Evolutionary conservation across 2,113 vertebrate species (phyloP).

Genomic region (Oreocharis arfaki): DNA sequence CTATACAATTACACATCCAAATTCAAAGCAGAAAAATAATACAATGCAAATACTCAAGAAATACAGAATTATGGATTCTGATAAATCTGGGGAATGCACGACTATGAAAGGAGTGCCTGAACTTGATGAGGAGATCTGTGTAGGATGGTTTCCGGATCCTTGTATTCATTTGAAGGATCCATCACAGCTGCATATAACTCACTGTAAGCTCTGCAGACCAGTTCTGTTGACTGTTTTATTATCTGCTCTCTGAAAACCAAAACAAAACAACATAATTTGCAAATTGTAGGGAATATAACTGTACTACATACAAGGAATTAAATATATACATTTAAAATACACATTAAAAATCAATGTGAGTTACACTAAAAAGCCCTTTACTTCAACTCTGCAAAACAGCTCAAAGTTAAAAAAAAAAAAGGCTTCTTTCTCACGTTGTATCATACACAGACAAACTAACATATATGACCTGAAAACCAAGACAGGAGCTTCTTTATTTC

Average conservation of each 20-base stretch:
- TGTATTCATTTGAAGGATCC: constrained; percentile 81
- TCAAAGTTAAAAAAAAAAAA: neutral
- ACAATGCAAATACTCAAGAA: neutral
- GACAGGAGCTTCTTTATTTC: neutral
- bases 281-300: neutral
- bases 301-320: neutral
- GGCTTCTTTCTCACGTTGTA: neutral
- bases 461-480: neutral
- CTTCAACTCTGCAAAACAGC: neutral
- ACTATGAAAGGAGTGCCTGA: constrained; percentile 85
- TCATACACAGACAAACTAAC: neutral
- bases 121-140: constrained; percentile 92
- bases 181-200: constrained; percentile 87
- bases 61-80: neutral
- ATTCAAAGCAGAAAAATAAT: constrained; percentile 21
- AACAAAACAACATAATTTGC: neutral
- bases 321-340: neutral
- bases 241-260: constrained; percentile 86
- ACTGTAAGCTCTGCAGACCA: constrained; percentile 89
- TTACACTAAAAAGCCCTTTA: neutral
- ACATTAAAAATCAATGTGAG: neutral
- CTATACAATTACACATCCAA: neutral
- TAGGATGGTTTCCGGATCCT: constrained; percentile 84
- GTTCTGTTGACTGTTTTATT: constrained; percentile 89
- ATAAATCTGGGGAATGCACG: neutral